Percentiles rank a stretch among this genome's conserved stretches.
Conservation (phyloP, 1,140 invertebrate genomes). For the Arctopsyche grandis region DNA sequence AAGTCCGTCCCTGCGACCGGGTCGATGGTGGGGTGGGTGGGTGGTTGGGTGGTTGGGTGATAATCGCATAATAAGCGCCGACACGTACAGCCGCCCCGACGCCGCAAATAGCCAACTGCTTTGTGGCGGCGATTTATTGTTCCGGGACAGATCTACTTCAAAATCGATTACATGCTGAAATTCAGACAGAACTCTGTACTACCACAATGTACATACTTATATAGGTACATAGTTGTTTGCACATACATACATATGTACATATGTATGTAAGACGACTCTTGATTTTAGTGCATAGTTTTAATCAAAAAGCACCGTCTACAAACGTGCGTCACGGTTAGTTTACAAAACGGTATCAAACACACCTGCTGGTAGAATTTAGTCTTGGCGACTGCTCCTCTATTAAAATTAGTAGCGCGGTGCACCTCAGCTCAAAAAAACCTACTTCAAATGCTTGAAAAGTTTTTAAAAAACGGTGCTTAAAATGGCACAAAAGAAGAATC, state of each 20-base stretch:
- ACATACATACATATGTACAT: background rate
- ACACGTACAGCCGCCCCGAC: background rate
- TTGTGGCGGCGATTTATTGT: background rate
- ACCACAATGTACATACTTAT: background rate
- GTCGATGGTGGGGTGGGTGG: background rate
- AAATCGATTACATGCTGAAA: background rate
- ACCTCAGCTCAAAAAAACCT: too few relatives aligned
- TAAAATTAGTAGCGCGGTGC: too few relatives aligned
- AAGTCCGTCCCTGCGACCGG: background rate
- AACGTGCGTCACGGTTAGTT: background rate
- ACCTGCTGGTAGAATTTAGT: background rate
- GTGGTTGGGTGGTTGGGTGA: background rate
- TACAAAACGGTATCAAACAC: background rate
- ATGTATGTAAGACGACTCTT: background rate
- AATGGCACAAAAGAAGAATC: too few relatives aligned
- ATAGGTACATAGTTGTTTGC: background rate
- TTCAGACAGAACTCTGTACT: background rate
- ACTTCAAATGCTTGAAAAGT: too few relatives aligned
- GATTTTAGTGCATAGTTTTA: background rate
- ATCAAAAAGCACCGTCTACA: constrained; percentile 9
- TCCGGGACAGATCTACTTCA: background rate
- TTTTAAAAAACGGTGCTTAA: too few relatives aligned
- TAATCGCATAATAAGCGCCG: constrained; percentile 37
- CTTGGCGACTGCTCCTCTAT: too few relatives aligned
- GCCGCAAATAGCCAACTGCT: constrained; percentile 9